Percentiles rank a stretch among this genome's conserved stretches.
These are phyloP conservation scores for Argya squamiceps DNA, from an alignment of 2,797 vertebrate species.

Conservation along the genomic window DNA sequence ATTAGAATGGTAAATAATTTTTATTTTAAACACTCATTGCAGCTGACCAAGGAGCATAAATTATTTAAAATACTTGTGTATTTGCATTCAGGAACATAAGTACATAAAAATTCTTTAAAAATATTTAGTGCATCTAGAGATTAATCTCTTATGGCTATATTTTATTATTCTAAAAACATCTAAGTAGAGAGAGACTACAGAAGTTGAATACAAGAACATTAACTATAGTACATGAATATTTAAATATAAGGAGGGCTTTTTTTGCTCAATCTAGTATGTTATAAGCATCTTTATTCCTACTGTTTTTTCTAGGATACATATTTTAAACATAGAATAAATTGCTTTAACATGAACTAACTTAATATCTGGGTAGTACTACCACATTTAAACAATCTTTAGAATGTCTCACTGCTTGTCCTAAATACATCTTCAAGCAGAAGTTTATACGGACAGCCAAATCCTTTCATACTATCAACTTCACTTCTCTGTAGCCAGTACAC, in stretches of 20 bases:
- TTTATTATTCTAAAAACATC: background rate
- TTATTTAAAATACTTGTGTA: background rate
- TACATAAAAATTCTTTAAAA: background rate
- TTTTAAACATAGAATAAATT: background rate
- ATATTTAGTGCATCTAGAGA: background rate
- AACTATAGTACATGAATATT: background rate
- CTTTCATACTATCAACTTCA: background rate
- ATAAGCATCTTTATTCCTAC: background rate
- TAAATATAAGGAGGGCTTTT: background rate
- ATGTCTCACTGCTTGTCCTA: background rate
- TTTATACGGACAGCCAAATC: background rate
- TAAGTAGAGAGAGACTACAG: background rate
- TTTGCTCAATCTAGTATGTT: background rate
- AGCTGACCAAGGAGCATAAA: background rate
- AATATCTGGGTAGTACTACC: background rate
- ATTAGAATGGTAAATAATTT: background rate
- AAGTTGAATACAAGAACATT: background rate
- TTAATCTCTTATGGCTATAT: background rate
- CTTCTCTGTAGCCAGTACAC: background rate
- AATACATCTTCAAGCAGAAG: background rate
- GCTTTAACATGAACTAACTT: background rate
- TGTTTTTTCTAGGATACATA: background rate
- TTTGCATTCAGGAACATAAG: background rate
- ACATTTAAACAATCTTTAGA: background rate
- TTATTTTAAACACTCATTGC: background rate